Evolutionary conservation across 2,113 vertebrate genomes (phyloP).

Genomic region (Gobius niger): DNA sequence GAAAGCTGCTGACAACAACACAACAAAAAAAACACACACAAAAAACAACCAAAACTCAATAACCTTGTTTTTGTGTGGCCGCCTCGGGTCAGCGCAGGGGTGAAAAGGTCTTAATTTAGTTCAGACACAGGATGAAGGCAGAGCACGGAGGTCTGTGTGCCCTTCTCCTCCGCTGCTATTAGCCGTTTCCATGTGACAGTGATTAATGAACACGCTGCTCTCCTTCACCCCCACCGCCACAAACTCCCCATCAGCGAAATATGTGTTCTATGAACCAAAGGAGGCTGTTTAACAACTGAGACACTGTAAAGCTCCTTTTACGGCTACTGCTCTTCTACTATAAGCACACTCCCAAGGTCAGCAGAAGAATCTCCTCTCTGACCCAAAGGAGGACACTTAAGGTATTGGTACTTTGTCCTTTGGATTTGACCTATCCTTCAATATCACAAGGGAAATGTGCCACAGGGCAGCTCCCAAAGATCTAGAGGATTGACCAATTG

Average conservation of each 20-base stretch:
- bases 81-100: slow-evolving; percentile 44
- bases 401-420: too few relatives aligned
- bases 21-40: neutral
- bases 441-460: too few relatives aligned
- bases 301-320: neutral
- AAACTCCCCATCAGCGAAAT: slow-evolving; percentile 63
- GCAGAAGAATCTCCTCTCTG: too few relatives aligned
- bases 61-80: slow-evolving; percentile 39
- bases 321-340: neutral
- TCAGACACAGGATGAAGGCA: slow-evolving; percentile 38
- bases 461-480: too few relatives aligned
- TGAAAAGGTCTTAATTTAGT: slow-evolving; percentile 52
- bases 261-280: slow-evolving; percentile 33
- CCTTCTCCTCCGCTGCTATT: slow-evolving; percentile 45
- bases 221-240: slow-evolving; percentile 36
- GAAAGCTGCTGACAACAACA: neutral
- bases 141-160: slow-evolving; percentile 63
- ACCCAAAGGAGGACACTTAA: too few relatives aligned
- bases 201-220: slow-evolving; percentile 67
- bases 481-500: too few relatives aligned
- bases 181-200: slow-evolving; percentile 59
- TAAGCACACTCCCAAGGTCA: neutral
- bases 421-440: too few relatives aligned
- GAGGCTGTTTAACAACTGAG: slow-evolving; percentile 48
- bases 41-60: slow-evolving; percentile 3